Percentiles rank a stretch among this genome's conserved stretches.
Evolutionary conservation across 2,113 vertebrate genomes (phyloP).

Genomic region (Sarotherodon lohbergeri): DNA sequence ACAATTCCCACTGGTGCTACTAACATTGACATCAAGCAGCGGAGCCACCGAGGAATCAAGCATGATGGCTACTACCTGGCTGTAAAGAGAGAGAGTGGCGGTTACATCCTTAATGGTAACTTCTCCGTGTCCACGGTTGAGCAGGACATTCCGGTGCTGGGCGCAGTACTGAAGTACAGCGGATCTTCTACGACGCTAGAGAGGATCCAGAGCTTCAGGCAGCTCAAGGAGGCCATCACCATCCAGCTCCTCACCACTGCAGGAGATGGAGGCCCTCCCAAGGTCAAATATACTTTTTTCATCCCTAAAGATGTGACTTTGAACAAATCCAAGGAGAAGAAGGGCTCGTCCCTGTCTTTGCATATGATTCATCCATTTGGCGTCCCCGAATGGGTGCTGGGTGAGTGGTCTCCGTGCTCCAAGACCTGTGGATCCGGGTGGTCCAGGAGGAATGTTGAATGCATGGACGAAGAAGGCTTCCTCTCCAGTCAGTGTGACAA

Average conservation of each 20-base stretch:
- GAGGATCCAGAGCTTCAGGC: conserved; percentile 88
- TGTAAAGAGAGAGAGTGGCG: conserved; percentile 76
- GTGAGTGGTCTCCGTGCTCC: conserved; percentile 91
- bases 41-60: conserved; percentile 83
- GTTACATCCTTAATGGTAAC: conserved; percentile 91
- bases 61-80: conserved; percentile 93
- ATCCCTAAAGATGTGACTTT: conserved; percentile 83
- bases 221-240: conserved; percentile 81
- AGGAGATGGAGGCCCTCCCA: conserved; percentile 76
- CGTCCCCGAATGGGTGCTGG: conserved; percentile 81
- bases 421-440: conserved; percentile 88
- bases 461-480: conserved; percentile 76
- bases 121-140: conserved; percentile 88
- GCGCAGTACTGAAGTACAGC: conserved; percentile 90
- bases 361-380: conserved; percentile 79
- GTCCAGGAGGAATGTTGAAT: conserved; percentile 87
- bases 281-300: conserved; percentile 91
- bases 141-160: conserved; percentile 86
- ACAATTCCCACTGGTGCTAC: conserved; percentile 90
- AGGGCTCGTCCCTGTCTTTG: conserved; percentile 61
- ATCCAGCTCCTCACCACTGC: conserved; percentile 85
- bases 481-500: conserved; percentile 76
- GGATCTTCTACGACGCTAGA: conserved; percentile 91
- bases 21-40: conserved; percentile 94
- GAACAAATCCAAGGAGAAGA: conserved; percentile 72